These are phyloP conservation scores for Cercopithecus petaurista DNA, from an alignment of 2,797 vertebrate species.

Conservation along the genomic window DNA sequence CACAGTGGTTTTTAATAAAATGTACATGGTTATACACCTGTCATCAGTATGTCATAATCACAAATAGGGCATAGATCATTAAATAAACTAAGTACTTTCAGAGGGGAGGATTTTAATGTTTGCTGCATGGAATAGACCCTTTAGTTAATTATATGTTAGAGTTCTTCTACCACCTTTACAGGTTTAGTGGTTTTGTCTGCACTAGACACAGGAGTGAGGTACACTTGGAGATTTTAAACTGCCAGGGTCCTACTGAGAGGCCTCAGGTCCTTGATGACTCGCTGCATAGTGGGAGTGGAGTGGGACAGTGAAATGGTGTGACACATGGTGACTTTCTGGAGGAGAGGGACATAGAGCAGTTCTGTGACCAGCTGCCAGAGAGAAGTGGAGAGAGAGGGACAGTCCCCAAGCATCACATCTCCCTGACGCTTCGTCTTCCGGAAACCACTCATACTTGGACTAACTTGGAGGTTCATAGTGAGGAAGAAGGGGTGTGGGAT, in stretches of 20 bases:
- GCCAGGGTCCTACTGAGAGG: too few species aligned
- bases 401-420: too few species aligned
- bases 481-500: not conserved
- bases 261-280: not conserved
- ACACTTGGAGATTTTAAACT: not conserved
- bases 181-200: not conserved
- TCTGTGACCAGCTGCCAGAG: not conserved
- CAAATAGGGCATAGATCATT: conserved; percentile 8
- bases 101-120: not conserved
- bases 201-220: not conserved
- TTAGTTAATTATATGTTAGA: not conserved
- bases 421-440: not conserved
- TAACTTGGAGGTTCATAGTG: not conserved
- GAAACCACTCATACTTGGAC: not conserved
- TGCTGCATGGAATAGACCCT: not conserved
- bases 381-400: not conserved
- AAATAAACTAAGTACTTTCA: conserved; percentile 16
- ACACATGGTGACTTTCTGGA: not conserved
- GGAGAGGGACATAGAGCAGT: not conserved
- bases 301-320: not conserved
- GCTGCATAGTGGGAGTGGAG: rapidly evolving
- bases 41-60: conserved; percentile 38
- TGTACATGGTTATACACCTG: not conserved
- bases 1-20: conserved; percentile 38
- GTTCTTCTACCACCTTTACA: not conserved